A percentile compares a stretch with the other conserved stretches of the same genome.
Evolutionary conservation across 1,140 invertebrate species (phyloP).

Genomic region (Zophobas morio): DNA sequence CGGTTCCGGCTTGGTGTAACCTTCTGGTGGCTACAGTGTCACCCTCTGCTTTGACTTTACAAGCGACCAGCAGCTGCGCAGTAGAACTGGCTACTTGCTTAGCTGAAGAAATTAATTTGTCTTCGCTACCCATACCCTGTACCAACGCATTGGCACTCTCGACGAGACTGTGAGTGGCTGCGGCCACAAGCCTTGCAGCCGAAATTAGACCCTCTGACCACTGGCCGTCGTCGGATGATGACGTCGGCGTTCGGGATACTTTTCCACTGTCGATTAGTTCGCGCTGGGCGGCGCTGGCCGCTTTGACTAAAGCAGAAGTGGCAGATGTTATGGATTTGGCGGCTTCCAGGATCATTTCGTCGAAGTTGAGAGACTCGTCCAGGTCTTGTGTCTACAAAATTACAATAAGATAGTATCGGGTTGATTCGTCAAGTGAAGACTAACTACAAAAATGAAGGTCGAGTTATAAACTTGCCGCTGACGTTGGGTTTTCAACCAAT

Average conservation of each 20-base stretch:
- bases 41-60: slow-evolving; percentile 97
- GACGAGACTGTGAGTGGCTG: slow-evolving; percentile 96
- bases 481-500: too few relatives aligned
- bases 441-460: too few relatives aligned
- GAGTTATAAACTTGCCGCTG: too few relatives aligned
- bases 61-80: slow-evolving; percentile 96
- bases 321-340: slow-evolving; percentile 98
- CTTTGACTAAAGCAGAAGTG: slow-evolving; percentile 95
- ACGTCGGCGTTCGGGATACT: slow-evolving; percentile 84
- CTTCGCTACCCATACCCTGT: slow-evolving; percentile 93
- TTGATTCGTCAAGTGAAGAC: not conserved
- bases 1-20: slow-evolving; percentile 95
- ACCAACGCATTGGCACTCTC: slow-evolving; percentile 98
- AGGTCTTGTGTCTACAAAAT: slow-evolving; percentile 75
- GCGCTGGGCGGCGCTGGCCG: slow-evolving; percentile 95
- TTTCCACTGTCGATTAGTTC: slow-evolving; percentile 90
- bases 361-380: slow-evolving; percentile 95
- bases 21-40: slow-evolving; percentile 93
- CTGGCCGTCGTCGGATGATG: slow-evolving; percentile 95
- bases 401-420: not conserved
- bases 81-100: slow-evolving; percentile 98
- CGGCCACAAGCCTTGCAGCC: slow-evolving; percentile 95
- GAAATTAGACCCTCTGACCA: slow-evolving; percentile 99
- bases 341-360: slow-evolving; percentile 98
- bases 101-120: slow-evolving; percentile 96